Conservation (phyloP, 2,113 vertebrate genomes). For the Progne subis region DNA sequence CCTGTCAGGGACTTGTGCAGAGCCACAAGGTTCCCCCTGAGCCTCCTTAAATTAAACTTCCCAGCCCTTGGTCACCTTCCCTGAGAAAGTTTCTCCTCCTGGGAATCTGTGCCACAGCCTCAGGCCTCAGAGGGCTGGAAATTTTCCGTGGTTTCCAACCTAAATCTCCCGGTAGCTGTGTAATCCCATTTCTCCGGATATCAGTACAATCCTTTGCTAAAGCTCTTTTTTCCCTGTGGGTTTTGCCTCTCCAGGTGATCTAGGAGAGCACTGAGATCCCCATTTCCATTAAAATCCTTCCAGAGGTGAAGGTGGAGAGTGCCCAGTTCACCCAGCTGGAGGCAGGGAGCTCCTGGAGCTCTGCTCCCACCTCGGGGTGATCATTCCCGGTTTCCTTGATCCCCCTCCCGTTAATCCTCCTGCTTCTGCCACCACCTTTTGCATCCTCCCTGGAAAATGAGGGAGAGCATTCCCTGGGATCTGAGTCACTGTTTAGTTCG, state of each 20-base stretch:
- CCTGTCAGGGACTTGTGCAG: neutral
- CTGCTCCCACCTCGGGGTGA: neutral
- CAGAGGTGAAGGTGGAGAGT: neutral
- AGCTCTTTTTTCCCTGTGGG: neutral
- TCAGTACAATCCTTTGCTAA: neutral
- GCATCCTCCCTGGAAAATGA: neutral
- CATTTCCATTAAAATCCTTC: neutral
- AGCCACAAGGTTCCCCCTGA: neutral
- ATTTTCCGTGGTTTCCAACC: neutral
- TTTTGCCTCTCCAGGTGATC: neutral
- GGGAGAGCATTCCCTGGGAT: neutral
- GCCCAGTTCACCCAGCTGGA: neutral
- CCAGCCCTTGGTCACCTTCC: neutral
- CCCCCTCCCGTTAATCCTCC: neutral
- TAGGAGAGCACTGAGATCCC: neutral
- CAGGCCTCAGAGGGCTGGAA: neutral
- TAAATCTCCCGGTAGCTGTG: neutral
- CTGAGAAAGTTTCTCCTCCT: rapidly evolving
- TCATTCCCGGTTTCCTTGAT: neutral
- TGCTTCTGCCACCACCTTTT: neutral
- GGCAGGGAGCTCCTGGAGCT: neutral
- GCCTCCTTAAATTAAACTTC: neutral
- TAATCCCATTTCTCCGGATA: neutral
- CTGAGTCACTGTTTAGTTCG: neutral
- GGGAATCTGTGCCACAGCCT: neutral